A percentile compares a stretch with the other conserved stretches of the same genome.
Evolutionary conservation across 2,797 vertebrate genomes (phyloP).

Genomic region (Anguilla anguilla): DNA sequence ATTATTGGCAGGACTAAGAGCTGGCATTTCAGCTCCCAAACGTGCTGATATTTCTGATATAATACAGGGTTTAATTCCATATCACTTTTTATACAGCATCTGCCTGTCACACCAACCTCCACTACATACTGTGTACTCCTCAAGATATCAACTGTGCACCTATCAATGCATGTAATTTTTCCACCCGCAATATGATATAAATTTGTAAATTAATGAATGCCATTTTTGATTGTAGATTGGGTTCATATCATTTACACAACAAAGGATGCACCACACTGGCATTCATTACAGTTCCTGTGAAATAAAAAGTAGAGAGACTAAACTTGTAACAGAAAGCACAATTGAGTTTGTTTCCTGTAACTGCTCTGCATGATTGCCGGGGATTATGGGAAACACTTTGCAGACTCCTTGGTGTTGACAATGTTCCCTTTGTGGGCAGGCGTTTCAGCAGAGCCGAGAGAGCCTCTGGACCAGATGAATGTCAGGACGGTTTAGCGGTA

Average conservation of each 20-base stretch:
- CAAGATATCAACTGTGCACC: constrained; percentile 1
- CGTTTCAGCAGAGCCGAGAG: not conserved
- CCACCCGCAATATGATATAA: not conserved
- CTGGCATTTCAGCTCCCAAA: not conserved
- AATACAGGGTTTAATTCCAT: not conserved
- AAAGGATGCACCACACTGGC: not conserved
- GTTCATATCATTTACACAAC: not conserved
- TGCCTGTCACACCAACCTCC: not conserved
- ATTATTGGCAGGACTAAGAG: not conserved
- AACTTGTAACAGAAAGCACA: constrained; percentile 7
- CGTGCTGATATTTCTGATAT: not conserved
- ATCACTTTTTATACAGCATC: not conserved
- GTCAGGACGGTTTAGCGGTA: constrained; percentile 49
- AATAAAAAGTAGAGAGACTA: not conserved
- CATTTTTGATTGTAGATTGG: not conserved
- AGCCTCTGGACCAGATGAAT: constrained; percentile 8
- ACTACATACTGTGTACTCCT: not conserved
- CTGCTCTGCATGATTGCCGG: not conserved
- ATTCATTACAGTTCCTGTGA: not conserved
- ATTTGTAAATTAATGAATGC: not conserved
- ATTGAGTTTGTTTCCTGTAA: constrained; percentile 14
- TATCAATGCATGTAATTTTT: not conserved
- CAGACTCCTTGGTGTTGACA: constrained; percentile 32
- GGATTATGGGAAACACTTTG: constrained; percentile 25
- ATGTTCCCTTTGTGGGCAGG: constrained; percentile 31